These are phyloP conservation scores for Herpailurus yagouaroundi DNA, from an alignment of 2,113 vertebrate genomes.

Conservation along the genomic window DNA sequence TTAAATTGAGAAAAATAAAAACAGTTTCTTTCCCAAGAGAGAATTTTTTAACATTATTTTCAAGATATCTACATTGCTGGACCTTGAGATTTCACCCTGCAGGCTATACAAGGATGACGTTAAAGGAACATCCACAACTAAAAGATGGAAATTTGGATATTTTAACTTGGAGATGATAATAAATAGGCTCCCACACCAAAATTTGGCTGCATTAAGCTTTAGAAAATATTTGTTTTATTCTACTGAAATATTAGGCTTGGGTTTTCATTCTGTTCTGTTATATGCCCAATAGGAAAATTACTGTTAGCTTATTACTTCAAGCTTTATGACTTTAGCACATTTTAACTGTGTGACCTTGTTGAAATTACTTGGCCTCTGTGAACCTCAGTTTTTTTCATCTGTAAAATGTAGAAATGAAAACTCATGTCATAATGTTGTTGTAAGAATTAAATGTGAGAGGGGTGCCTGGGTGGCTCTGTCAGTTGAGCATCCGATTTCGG, in stretches of 20 bases:
- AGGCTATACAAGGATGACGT: neutral
- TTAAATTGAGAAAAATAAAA: constrained; percentile 30
- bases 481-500: too few species aligned
- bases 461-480: too few species aligned
- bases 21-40: neutral
- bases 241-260: neutral
- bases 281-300: neutral
- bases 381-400: neutral
- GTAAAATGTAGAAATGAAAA: neutral
- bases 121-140: neutral
- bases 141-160: neutral
- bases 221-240: neutral
- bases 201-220: neutral
- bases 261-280: neutral
- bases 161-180: neutral
- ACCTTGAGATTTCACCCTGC: neutral
- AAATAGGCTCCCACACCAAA: neutral
- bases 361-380: neutral
- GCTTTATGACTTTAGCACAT: neutral
- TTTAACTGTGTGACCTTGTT: neutral
- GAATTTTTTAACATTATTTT: neutral
- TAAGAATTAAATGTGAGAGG: neutral
- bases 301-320: neutral
- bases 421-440: neutral
- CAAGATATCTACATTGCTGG: neutral